Percentiles rank a stretch among this genome's conserved stretches.
phyloP scores from a whole-genome alignment of 2,113 vertebrate species.

The Hucho hucho region DNA sequence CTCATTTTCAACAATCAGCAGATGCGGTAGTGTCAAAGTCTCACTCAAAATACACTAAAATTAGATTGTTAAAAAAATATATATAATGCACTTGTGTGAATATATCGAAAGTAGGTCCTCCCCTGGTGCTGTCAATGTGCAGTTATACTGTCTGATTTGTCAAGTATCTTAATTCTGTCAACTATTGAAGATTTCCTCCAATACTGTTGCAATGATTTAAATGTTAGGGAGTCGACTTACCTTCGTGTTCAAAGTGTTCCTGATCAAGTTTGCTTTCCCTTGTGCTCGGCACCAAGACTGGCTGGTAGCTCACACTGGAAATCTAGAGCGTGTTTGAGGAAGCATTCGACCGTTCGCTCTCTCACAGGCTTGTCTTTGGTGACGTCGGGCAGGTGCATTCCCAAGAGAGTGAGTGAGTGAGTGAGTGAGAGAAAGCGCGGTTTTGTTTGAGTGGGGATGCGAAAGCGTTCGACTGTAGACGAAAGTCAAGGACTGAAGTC shows the following conservation, averaged over 20 bases:
- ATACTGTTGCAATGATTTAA: not conserved
- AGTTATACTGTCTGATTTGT: too few relatives aligned
- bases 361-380: slow-evolving; percentile 16
- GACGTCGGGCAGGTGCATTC: slow-evolving; percentile 67
- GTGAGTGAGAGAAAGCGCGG: not conserved
- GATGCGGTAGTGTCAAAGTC: too few relatives aligned
- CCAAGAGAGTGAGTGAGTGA: not conserved
- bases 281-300: not conserved
- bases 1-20: too few relatives aligned
- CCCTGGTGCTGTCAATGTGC: too few relatives aligned
- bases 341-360: slow-evolving; percentile 39
- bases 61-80: too few relatives aligned
- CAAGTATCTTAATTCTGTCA: too few relatives aligned
- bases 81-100: too few relatives aligned
- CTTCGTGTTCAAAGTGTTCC: not conserved
- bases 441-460: too few relatives aligned
- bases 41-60: too few relatives aligned
- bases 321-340: slow-evolving; percentile 52
- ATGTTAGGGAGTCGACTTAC: not conserved
- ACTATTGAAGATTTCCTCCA: not conserved
- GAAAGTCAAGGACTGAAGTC: too few relatives aligned
- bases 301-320: not conserved
- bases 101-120: too few relatives aligned
- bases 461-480: too few relatives aligned
- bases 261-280: not conserved